A percentile compares a stretch with the other conserved stretches of the same genome.
phyloP scores from a whole-genome alignment of 2,113 vertebrate genomes.

The Athene noctua region DNA sequence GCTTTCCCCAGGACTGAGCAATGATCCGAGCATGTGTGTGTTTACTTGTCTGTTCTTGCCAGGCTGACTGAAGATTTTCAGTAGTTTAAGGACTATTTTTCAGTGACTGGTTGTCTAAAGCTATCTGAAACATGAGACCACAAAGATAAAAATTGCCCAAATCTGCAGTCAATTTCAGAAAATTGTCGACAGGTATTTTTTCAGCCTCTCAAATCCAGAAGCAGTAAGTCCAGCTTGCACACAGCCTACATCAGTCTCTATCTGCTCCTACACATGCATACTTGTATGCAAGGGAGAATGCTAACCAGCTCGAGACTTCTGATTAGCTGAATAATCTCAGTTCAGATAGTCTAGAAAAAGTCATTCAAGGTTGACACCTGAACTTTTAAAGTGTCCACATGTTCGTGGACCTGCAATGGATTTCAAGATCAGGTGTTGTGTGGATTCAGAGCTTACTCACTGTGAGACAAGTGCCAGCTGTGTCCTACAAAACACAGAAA shows the following conservation, averaged over 20 bases:
- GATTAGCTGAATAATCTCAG: not conserved
- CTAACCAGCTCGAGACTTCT: not conserved
- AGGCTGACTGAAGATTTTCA: not conserved
- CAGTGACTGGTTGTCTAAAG: not conserved
- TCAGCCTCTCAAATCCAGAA: not conserved
- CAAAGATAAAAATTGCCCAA: not conserved
- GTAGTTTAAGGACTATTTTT: not conserved
- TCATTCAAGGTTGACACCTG: not conserved
- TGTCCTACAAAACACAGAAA: not conserved
- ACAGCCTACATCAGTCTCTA: not conserved
- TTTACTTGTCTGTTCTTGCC: not conserved
- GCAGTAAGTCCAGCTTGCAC: not conserved
- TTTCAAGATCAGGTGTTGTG: not conserved
- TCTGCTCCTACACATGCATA: not conserved
- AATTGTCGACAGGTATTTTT: not conserved
- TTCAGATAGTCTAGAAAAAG: not conserved
- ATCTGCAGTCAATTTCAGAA: not conserved
- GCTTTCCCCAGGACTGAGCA: not conserved
- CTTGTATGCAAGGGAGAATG: not conserved
- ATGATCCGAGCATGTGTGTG: not conserved
- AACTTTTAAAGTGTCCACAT: not conserved
- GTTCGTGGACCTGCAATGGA: not conserved
- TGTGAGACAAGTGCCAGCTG: not conserved
- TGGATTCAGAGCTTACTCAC: not conserved
- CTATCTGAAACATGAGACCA: accelerated